Base-by-base conservation (phyloP, 2,888 invertebrate genomes). In the Brenthis ino region DNA sequence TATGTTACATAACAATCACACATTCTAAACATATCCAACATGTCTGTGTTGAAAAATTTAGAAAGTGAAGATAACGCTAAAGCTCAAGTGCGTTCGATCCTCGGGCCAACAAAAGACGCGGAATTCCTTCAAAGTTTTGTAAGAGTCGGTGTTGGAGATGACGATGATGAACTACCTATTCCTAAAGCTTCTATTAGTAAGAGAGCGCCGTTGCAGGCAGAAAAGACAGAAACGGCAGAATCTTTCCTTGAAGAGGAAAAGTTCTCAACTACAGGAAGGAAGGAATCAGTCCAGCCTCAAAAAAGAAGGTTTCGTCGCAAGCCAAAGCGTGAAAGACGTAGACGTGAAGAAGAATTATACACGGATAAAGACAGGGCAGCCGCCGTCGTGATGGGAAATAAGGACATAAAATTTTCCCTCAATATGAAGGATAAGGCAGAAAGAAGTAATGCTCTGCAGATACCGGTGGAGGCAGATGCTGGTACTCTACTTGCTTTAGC, bases 291-390 rank as follows among this genome's bases (percentile, higher is more conserved):
- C 47, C 89, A 90, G 68, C 87, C 86, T 5, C 85, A 82, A 61
- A 87, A 86, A 74, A 88, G 83, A 67, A 85, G 81, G 64, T 87
- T 82, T 54, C 79, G 85, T 43, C 79, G 83, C 5, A 91, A 89
- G 68, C 86, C 82, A 61, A 91, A 90, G 71, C 85, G 91, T 1
- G 91, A 92, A 65, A 83, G 86, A 69, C 79, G 91, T 53, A 79
- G 85, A 51, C 82, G 90, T 6, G 88, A 93, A 72, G 97, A 97
- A 76, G 98, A 98, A 80, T 87, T 96, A 28, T 98, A 97, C 80
- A 98, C 97, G 24, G 98, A 98, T 83, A 98, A 98, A 81, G 98
- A 98, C 83, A 93, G 98, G 6, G 98, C 98, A 0, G 98, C 98
- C 0, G 97, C 98, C 0, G 97, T 97, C 16, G 96, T 97, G 79